Base-by-base conservation (phyloP, 2,888 invertebrate species). In the Crioceris asparagi region DNA sequence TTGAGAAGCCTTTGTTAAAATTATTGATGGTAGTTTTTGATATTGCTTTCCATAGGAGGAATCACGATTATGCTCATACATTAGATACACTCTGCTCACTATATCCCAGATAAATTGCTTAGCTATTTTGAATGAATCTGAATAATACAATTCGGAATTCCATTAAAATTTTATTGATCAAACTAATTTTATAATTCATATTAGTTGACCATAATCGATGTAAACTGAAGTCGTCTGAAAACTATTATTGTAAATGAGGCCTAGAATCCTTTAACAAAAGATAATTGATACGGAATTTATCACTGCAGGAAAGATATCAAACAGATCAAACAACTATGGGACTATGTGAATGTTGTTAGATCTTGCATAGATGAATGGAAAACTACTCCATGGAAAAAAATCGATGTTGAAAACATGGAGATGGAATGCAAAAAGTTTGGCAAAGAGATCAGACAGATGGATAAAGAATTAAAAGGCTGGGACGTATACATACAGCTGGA, bases 391-490 rank as follows among this genome's bases (percentile, higher is more conserved):
- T 96, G 94, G 94, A 83, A 83, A 56, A 85, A 86, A 57, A 88
- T 94, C 41, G 91, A 94, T 54, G 86, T 92, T 2, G 94, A 94
- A 54, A 78, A 77, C 36, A 91, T 94, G 87, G 93, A 94, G 57
- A 80, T 86, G 62, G 92, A 93, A 57, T 92, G 65, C 34, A 94
- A 94, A 62, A 82, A 85, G 51, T 86, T 92, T 57, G 79, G 83
- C 1, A 90, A 90, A 56, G 90, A 91, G 50, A 62, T 90, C 18
- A 71, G 86, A 48, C 74, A 71, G 19, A 66, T 93, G 54, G 81
- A 87, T 42, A 90, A 91, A 54, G 85, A 86, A 45, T 72, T 87
- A 59, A 75, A 85, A 58, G 57, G 52, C 34, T 80, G 80, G 86
- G 82, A 87, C 40, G 79, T 88, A 3, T 94, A 83, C 59, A 55